Percentiles rank a stretch among this genome's conserved stretches.
Conservation (phyloP, 1,140 invertebrate species). For the Drosophila repleta region DNA sequence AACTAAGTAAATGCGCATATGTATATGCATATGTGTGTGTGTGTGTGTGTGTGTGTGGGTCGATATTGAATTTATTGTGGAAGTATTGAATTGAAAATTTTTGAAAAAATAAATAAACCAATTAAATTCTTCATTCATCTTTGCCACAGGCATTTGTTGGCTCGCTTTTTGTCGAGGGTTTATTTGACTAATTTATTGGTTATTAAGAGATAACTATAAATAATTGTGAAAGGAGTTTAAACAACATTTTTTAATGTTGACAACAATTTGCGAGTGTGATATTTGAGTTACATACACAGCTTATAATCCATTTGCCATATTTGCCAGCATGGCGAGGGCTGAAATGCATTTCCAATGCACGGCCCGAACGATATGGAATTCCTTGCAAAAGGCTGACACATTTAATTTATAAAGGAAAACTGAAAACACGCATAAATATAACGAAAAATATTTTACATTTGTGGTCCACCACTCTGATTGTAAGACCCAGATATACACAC, state of each 20-base stretch:
- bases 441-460: conserved; percentile 74
- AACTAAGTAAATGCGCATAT: conserved; percentile 12
- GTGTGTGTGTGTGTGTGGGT: not conserved
- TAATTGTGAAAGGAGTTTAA: not conserved
- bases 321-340: not conserved
- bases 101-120: not conserved
- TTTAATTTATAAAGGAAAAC: conserved; percentile 55
- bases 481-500: conserved; percentile 22
- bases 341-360: conserved; percentile 26
- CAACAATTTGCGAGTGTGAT: not conserved
- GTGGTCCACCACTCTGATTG: conserved; percentile 59
- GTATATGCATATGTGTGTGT: not conserved
- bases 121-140: not conserved
- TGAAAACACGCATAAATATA: conserved; percentile 75
- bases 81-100: not conserved
- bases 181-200: conserved; percentile 3
- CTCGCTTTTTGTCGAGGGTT: not conserved
- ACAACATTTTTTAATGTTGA: not conserved
- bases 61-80: conserved; percentile 24
- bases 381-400: conserved; percentile 44
- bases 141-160: not conserved
- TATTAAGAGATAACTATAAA: conserved; percentile 2
- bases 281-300: not conserved
- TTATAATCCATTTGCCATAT: conserved; percentile 4
- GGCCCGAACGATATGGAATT: conserved; percentile 13